These are phyloP conservation scores for Lates calcarifer DNA, from an alignment of 2,113 vertebrate species.

Conservation along the genomic window DNA sequence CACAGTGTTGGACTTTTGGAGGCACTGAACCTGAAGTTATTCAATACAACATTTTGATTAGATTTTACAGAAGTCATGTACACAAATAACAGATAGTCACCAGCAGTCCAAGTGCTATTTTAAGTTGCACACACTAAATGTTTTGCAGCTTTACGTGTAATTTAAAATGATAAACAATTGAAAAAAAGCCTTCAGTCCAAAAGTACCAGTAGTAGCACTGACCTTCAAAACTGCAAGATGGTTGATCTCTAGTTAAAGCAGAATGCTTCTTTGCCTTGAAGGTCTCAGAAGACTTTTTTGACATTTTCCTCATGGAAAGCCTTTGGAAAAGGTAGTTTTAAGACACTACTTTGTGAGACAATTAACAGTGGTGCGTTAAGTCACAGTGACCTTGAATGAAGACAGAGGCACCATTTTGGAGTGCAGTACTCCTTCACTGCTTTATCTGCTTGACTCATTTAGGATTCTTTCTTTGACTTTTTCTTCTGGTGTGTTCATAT, in stretches of 20 bases:
- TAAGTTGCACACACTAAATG: background rate
- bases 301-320: conserved; percentile 2
- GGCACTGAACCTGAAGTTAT: too few species aligned
- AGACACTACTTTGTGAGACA: conserved; percentile 8
- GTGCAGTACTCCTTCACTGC: background rate
- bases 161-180: background rate
- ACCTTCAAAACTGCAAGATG: conserved; percentile 31
- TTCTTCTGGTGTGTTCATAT: conserved; percentile 23
- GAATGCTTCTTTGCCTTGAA: background rate
- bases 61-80: too few species aligned
- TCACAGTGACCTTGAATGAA: conserved; percentile 61
- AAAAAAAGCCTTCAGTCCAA: background rate
- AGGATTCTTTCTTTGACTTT: conserved; percentile 19
- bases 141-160: background rate
- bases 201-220: background rate
- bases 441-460: conserved; percentile 27
- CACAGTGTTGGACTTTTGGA: background rate
- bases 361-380: background rate
- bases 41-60: too few species aligned
- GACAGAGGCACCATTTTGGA: conserved; percentile 42
- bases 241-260: background rate
- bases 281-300: background rate
- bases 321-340: background rate
- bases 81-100: background rate
- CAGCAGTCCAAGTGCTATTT: background rate